Percentiles rank a stretch among this genome's conserved stretches.
phyloP scores from a whole-genome alignment of 1,140 invertebrate genomes.

The Drosophila athabasca region DNA sequence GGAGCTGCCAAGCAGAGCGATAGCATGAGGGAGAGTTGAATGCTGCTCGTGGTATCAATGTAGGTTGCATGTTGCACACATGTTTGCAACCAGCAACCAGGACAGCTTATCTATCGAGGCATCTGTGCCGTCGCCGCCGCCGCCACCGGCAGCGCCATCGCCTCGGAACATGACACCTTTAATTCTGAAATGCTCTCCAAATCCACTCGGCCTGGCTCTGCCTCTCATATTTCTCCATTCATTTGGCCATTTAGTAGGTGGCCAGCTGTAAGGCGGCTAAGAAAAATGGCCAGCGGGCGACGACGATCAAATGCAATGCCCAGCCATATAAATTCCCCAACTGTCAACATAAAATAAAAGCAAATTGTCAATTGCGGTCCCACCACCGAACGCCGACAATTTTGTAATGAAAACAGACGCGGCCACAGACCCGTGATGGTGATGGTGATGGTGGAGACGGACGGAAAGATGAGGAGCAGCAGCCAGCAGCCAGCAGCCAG shows the following conservation, averaged over 20 bases:
- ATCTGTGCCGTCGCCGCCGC: constrained; percentile 61
- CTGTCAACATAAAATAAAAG: constrained; percentile 76
- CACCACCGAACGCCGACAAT: constrained; percentile 59
- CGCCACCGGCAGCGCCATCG: constrained; percentile 2
- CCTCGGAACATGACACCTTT: constrained; percentile 74
- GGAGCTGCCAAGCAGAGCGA: background rate
- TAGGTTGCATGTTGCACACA: constrained; percentile 47
- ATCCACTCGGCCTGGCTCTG: background rate
- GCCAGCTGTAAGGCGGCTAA: constrained; percentile 37
- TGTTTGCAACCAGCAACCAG: constrained; percentile 43
- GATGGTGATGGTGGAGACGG: constrained; percentile 7
- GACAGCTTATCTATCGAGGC: constrained; percentile 78
- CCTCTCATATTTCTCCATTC: constrained; percentile 33
- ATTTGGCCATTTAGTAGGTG: constrained; percentile 50
- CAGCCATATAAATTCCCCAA: constrained; percentile 73
- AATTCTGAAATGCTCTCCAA: constrained; percentile 50
- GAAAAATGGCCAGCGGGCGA: constrained; percentile 51
- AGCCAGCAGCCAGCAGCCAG: background rate
- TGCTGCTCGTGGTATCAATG: constrained; percentile 43
- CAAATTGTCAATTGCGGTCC: constrained; percentile 79
- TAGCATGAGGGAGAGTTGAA: background rate
- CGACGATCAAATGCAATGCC: constrained; percentile 30
- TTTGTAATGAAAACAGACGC: constrained; percentile 74
- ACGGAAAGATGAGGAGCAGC: constrained; percentile 8
- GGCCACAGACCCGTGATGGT: constrained; percentile 23